Evolutionary conservation across 2,888 invertebrate genomes (phyloP), one percentile per base, ranked within the genome.

Genomic region (Allophyes oxyacanthae): DNA sequence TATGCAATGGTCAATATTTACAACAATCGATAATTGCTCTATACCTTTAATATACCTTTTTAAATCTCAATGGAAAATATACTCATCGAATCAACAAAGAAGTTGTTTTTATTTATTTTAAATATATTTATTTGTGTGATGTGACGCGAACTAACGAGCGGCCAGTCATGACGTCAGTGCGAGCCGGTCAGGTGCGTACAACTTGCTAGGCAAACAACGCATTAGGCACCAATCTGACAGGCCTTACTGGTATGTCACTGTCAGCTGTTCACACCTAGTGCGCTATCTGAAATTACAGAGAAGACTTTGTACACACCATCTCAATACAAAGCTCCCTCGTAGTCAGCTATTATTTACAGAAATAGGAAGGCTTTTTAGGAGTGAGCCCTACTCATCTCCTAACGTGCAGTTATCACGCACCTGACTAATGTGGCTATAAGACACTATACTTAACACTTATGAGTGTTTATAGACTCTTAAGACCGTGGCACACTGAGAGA

Each of bases 21-120:
- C 88, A 88, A 86, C 82, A 75, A 81, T 81, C 77, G 36, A 74
- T 83, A 83, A 84, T 85, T 79, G 81, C 78, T 80, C 81, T 76
- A 75, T 69, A 64, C 41, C 56, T 77, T 74, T 64, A 72, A 65
- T 72, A 66, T 61, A 66, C n/a, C n/a, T n/a, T n/a, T n/a, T 63
- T 75, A 75, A 8, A 28, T 28, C 66, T 77, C 72, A 62, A 70
- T 73, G 72, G 69, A 76, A 79, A 78, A 77, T 74, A 77, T 78
- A 76, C 53, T 76, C 70, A 74, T 72, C 71, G 74, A 70, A 75
- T 75, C 69, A 75, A 74, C 75, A 63, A 73, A 54, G 26, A 51
- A 9, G 15, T 43, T 40, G 36, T 48, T 34, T 34, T 48, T 40
- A n/a, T 50, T 10, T 48, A 33, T 50, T 14, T 20, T n/a, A n/a